These are phyloP conservation scores for Enteromius afrohamiltoni DNA, from an alignment of 2,797 vertebrate genomes.

Conservation along the genomic window DNA sequence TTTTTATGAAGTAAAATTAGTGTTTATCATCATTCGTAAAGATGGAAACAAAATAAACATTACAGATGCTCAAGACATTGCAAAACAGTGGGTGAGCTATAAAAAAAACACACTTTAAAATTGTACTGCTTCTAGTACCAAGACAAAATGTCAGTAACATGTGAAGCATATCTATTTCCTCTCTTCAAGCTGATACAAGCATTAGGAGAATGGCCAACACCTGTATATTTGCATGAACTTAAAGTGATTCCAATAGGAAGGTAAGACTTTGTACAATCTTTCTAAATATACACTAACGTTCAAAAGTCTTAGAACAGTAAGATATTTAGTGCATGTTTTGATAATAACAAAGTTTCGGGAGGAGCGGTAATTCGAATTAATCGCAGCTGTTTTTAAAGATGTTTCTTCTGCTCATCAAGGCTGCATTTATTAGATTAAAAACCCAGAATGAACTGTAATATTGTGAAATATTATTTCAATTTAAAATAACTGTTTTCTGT, in stretches of 20 bases:
- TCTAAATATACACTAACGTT: neutral
- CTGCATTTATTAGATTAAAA: too few species aligned
- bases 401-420: too few species aligned
- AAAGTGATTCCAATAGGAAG: conserved; percentile 64
- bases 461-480: too few species aligned
- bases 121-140: neutral
- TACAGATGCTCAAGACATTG: conserved; percentile 65
- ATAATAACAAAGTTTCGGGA: too few species aligned
- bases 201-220: neutral
- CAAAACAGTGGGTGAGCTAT: conserved; percentile 72
- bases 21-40: conserved; percentile 56
- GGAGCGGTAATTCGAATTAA: too few species aligned
- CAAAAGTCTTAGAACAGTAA: too few species aligned
- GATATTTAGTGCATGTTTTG: too few species aligned
- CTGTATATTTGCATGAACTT: conserved; percentile 65
- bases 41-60: conserved; percentile 57
- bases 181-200: conserved; percentile 64
- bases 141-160: conserved; percentile 23
- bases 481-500: too few species aligned
- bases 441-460: too few species aligned
- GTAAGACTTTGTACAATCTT: conserved; percentile 57
- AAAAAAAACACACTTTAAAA: neutral
- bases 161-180: conserved; percentile 43
- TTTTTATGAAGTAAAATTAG: conserved; percentile 66
- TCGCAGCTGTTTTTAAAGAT: too few species aligned